Evolutionary conservation across 1,140 invertebrate species (phyloP).

Genomic region (Charaxes varanes): DNA sequence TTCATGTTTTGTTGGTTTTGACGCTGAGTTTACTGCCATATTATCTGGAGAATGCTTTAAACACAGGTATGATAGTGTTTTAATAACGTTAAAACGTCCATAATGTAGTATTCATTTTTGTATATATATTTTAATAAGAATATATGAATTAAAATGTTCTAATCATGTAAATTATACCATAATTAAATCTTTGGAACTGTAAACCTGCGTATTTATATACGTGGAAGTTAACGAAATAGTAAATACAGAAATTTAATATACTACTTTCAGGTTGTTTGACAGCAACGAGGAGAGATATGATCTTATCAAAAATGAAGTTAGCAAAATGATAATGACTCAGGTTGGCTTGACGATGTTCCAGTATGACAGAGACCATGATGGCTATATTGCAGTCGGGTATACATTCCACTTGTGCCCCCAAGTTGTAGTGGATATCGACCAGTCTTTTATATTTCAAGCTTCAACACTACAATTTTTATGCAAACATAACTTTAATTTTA

Average conservation of each 20-base stretch:
- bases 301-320: slow-evolving; percentile 74
- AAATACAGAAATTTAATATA: too few species aligned
- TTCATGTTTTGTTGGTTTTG: slow-evolving; percentile 77
- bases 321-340: slow-evolving; percentile 78
- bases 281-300: slow-evolving; percentile 77
- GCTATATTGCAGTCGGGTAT: slow-evolving; percentile 76
- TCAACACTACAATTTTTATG: slow-evolving; percentile 79
- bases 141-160: background rate
- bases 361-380: slow-evolving; percentile 72
- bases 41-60: slow-evolving; percentile 62
- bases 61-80: slow-evolving; percentile 58
- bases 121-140: too few species aligned
- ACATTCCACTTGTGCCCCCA: slow-evolving; percentile 82
- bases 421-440: slow-evolving; percentile 75
- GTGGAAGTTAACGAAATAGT: too few species aligned
- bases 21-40: slow-evolving; percentile 81
- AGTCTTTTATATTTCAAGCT: slow-evolving; percentile 77
- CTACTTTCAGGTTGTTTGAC: slow-evolving; percentile 85
- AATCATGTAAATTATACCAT: too few species aligned
- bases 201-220: too few species aligned
- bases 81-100: background rate
- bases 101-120: too few species aligned
- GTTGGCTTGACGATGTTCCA: slow-evolving; percentile 78
- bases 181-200: too few species aligned
- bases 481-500: slow-evolving; percentile 82